Conservation (phyloP, 2,113 vertebrate species). For the Plotosus lineatus region DNA sequence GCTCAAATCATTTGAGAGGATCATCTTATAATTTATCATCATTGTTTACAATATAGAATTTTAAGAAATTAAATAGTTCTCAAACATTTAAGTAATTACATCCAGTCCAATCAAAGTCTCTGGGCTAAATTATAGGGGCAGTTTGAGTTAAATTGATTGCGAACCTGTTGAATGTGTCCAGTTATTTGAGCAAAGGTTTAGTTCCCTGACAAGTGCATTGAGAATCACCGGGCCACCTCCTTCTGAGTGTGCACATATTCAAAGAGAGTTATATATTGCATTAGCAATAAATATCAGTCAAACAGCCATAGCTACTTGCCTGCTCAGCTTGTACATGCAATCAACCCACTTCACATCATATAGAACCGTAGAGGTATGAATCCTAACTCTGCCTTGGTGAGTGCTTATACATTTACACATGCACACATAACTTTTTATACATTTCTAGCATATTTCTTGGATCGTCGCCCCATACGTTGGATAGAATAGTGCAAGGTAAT, state of each 20-base stretch:
- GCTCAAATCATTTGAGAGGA: background rate
- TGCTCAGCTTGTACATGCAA: background rate
- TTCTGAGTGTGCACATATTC: background rate
- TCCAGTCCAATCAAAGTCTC: background rate
- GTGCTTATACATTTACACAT: too few species aligned
- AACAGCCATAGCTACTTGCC: background rate
- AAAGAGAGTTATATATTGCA: background rate
- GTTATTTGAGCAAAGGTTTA: background rate
- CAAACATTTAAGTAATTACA: background rate
- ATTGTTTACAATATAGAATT: background rate
- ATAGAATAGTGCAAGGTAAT: background rate
- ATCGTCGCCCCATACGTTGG: background rate
- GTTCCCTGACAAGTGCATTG: background rate
- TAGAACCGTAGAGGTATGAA: background rate
- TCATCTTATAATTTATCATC: background rate
- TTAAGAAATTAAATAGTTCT: background rate
- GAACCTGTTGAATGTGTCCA: background rate
- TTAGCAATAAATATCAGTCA: slow-evolving; percentile 18
- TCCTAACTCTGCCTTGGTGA: too few species aligned
- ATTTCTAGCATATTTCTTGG: background rate
- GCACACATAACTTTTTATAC: background rate
- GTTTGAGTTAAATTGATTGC: background rate
- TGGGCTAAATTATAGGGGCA: background rate
- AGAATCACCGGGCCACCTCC: background rate
- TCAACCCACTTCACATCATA: background rate